Conservation (phyloP, 2,888 invertebrate genomes). For the Spisula solida region DNA sequence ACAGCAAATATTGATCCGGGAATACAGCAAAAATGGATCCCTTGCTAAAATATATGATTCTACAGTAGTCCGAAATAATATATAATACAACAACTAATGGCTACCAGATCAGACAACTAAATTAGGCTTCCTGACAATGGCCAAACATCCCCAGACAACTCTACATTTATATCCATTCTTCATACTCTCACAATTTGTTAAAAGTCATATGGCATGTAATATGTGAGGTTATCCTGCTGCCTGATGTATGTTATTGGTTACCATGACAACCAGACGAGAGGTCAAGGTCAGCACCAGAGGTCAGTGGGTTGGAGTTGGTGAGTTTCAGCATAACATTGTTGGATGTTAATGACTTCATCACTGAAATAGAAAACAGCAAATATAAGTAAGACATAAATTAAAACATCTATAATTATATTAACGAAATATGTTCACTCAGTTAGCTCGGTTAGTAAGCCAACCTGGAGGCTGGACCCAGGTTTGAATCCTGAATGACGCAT, state of each 20-base stretch:
- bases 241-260: slow-evolving; percentile 3
- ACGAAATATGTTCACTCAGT: too few species aligned
- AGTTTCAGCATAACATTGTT: slow-evolving; percentile 52
- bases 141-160: not conserved
- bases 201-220: not conserved
- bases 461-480: too few species aligned
- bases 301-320: slow-evolving; percentile 44
- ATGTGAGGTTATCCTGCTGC: slow-evolving; percentile 11
- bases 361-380: slow-evolving; percentile 31
- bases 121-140: too few species aligned
- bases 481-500: too few species aligned
- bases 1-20: too few species aligned
- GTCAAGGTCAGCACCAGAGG: slow-evolving; percentile 57
- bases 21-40: too few species aligned
- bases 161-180: not conserved
- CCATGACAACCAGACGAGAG: slow-evolving; percentile 39
- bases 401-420: not conserved
- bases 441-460: too few species aligned
- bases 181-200: slow-evolving; percentile 6
- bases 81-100: too few species aligned
- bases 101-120: too few species aligned
- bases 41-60: too few species aligned
- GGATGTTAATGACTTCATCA: slow-evolving; percentile 59
- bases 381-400: not conserved
- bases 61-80: too few species aligned